These are phyloP conservation scores for Dendrolimus punctatus DNA, from an alignment of 1,140 invertebrate species.

Conservation along the genomic window DNA sequence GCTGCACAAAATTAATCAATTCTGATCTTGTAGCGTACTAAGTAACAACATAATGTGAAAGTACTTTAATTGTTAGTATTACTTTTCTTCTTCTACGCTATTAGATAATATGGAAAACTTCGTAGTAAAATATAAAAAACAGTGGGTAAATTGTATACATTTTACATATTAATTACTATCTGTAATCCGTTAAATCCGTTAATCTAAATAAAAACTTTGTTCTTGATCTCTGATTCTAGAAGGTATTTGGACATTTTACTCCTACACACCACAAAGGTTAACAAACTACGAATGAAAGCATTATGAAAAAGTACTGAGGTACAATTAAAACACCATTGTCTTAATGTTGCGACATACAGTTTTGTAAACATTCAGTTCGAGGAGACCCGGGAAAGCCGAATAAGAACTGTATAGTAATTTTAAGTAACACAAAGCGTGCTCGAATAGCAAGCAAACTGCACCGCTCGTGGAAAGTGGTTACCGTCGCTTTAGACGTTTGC, in stretches of 20 bases:
- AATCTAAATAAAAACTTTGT: slow-evolving; percentile 3
- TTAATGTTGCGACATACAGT: slow-evolving; percentile 48
- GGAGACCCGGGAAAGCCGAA: slow-evolving; percentile 15
- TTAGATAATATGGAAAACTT: too few species aligned
- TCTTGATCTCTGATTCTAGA: slow-evolving; percentile 8
- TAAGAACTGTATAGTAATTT: slow-evolving; percentile 28
- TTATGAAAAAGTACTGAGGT: slow-evolving; percentile 38
- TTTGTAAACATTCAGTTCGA: slow-evolving; percentile 48
- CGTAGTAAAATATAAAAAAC: too few species aligned
- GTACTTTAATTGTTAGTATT: too few species aligned
- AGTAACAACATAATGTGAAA: too few species aligned
- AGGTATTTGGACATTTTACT: slow-evolving; percentile 11
- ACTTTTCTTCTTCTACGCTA: too few species aligned
- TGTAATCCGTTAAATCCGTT: background rate
- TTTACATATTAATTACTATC: background rate
- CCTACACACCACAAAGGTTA: slow-evolving; percentile 41
- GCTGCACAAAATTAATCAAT: too few species aligned
- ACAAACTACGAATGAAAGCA: slow-evolving; percentile 30
- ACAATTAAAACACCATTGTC: slow-evolving; percentile 64
- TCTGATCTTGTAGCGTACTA: too few species aligned
- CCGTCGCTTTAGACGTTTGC: too few species aligned
- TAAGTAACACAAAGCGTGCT: slow-evolving; percentile 25
- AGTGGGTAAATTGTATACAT: slow-evolving; percentile 1
- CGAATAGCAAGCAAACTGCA: slow-evolving; percentile 1
- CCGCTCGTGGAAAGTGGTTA: background rate